Evolutionary conservation across 2,113 vertebrate species (phyloP).

Genomic region (Scomber japonicus): DNA sequence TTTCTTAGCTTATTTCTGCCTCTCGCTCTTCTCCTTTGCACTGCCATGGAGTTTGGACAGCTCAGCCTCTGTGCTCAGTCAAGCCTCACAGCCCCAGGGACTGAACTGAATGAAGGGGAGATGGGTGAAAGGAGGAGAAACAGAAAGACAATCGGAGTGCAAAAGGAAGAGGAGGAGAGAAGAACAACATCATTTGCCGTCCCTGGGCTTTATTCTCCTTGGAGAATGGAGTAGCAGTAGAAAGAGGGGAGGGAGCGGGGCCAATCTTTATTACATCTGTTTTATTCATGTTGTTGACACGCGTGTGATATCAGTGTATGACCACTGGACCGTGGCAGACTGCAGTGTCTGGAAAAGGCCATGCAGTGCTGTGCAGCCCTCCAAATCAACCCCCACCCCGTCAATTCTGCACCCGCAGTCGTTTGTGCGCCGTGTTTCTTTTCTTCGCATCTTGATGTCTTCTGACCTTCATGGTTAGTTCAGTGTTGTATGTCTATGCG

Average conservation of each 20-base stretch:
- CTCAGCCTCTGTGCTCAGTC: constrained; percentile 81
- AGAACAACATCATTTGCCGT: constrained; percentile 58
- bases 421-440: constrained; percentile 46
- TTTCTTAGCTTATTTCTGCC: constrained; percentile 49
- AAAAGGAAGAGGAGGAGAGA: constrained; percentile 50
- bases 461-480: constrained; percentile 39
- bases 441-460: constrained; percentile 51
- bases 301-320: constrained; percentile 80
- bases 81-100: constrained; percentile 79
- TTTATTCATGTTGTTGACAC: constrained; percentile 86
- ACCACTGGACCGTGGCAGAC: constrained; percentile 80
- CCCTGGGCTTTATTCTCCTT: constrained; percentile 41
- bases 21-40: constrained; percentile 52
- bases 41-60: constrained; percentile 75
- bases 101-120: constrained; percentile 41
- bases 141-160: constrained; percentile 53
- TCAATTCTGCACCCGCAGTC: constrained; percentile 36
- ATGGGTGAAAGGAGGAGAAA: constrained; percentile 65
- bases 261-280: constrained; percentile 85
- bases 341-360: constrained; percentile 80
- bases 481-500: not conserved
- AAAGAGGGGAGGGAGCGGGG: constrained; percentile 28
- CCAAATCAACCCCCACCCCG: constrained; percentile 49
- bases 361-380: constrained; percentile 41
- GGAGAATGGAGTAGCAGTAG: constrained; percentile 25